Evolutionary conservation across 2,888 invertebrate species (phyloP).

Genomic region (Microctonus brassicae): DNA sequence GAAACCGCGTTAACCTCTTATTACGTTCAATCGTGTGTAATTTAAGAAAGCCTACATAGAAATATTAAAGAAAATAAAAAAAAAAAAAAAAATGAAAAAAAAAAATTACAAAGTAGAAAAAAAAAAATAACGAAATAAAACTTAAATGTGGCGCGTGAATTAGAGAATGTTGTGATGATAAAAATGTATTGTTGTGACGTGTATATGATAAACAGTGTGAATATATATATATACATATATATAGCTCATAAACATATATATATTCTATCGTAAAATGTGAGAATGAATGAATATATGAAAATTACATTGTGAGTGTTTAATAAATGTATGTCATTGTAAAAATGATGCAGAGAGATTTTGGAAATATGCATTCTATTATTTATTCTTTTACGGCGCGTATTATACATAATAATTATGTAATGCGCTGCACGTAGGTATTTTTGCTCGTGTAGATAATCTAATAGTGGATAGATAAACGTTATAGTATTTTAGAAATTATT

Average conservation of each 20-base stretch:
- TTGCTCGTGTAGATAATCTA: slow-evolving; percentile 55
- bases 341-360: slow-evolving; percentile 41
- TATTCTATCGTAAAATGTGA: slow-evolving; percentile 11
- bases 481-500: slow-evolving; percentile 51
- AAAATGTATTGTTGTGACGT: not conserved
- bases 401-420: slow-evolving; percentile 56
- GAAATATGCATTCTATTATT: slow-evolving; percentile 66
- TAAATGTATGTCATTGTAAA: slow-evolving; percentile 30
- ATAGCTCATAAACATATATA: not conserved
- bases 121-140: slow-evolving; percentile 37
- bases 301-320: slow-evolving; percentile 46
- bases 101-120: slow-evolving; percentile 47
- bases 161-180: not conserved
- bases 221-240: not conserved
- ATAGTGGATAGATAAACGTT: slow-evolving; percentile 41
- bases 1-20: slow-evolving; percentile 69
- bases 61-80: slow-evolving; percentile 35
- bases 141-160: not conserved
- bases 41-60: slow-evolving; percentile 63
- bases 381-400: slow-evolving; percentile 67
- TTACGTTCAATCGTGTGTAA: slow-evolving; percentile 68
- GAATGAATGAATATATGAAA: slow-evolving; percentile 36
- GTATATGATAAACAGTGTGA: not conserved
- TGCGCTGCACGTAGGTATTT: slow-evolving; percentile 50
- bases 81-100: slow-evolving; percentile 46